Conservation (phyloP, 2,797 vertebrate species). For the Gephyroberyx darwinii region DNA sequence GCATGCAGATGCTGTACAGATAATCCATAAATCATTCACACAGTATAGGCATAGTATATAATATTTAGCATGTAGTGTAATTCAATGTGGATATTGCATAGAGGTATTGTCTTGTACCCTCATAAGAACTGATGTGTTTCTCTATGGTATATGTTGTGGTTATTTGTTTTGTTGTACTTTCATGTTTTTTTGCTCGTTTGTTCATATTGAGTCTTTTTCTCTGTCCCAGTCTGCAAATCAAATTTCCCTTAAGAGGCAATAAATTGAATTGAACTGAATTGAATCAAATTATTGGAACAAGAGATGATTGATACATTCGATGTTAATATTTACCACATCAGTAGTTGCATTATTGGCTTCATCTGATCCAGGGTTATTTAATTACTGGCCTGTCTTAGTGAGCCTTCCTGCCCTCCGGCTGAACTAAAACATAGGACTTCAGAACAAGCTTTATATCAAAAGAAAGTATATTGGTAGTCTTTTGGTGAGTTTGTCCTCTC, state of each 20-base stretch:
- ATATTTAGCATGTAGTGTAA: background rate
- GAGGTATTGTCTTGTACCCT: no score
- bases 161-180: background rate
- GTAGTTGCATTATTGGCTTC: slow-evolving; percentile 20
- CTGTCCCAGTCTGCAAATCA: slow-evolving; percentile 1
- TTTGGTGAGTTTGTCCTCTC: slow-evolving; percentile 21
- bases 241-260: slow-evolving; percentile 3
- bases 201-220: background rate
- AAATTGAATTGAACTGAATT: background rate
- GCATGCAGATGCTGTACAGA: background rate
- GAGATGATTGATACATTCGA: slow-evolving; percentile 1
- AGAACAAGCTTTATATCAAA: slow-evolving; percentile 21
- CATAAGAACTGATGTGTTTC: no score
- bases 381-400: slow-evolving; percentile 26
- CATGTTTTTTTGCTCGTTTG: background rate
- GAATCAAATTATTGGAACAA: slow-evolving; percentile 5
- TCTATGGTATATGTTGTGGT: no score
- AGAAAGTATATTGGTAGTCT: slow-evolving; percentile 14
- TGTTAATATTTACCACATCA: slow-evolving; percentile 13
- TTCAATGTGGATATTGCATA: background rate
- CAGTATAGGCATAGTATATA: background rate
- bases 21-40: background rate
- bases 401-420: slow-evolving; percentile 28
- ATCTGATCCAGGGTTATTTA: slow-evolving; percentile 43
- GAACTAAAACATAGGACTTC: slow-evolving; percentile 8